Conservation (phyloP, 2,888 invertebrate genomes). For the Phalangium opilio region DNA sequence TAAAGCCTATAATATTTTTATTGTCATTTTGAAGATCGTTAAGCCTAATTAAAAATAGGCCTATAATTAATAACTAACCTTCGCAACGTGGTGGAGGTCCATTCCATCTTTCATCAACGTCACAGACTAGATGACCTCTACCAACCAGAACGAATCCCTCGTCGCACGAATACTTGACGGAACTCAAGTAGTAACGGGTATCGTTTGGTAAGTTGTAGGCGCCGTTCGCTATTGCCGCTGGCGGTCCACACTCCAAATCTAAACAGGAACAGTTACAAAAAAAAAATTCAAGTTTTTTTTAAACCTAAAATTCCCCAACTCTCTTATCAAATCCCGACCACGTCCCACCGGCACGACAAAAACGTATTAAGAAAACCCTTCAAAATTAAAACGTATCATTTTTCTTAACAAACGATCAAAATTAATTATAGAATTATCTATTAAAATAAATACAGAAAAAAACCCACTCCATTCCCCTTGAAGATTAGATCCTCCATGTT, state of each 20-base stretch:
- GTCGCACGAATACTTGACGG: constrained; percentile 66
- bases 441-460: too few relatives aligned
- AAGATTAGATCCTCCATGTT: too few relatives aligned
- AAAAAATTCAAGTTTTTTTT: neutral
- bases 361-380: too few relatives aligned
- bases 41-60: neutral
- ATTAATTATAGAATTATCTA: too few relatives aligned
- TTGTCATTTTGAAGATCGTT: too few relatives aligned
- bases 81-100: constrained; percentile 81
- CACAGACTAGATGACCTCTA: constrained; percentile 65
- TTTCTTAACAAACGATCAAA: too few relatives aligned
- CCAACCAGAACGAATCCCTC: constrained; percentile 72
- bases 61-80: constrained; percentile 19
- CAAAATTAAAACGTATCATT: too few relatives aligned
- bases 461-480: too few relatives aligned
- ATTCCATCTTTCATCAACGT: constrained; percentile 74
- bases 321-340: too few relatives aligned
- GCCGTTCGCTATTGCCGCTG: constrained; percentile 70
- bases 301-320: neutral
- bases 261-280: constrained; percentile 19
- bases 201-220: constrained; percentile 62
- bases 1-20: too few relatives aligned
- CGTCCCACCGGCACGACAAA: too few relatives aligned
- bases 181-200: constrained; percentile 71
- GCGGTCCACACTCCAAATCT: constrained; percentile 80